These are phyloP conservation scores for Parnassius orleans DNA, from an alignment of 2,888 invertebrate genomes.

Conservation along the genomic window DNA sequence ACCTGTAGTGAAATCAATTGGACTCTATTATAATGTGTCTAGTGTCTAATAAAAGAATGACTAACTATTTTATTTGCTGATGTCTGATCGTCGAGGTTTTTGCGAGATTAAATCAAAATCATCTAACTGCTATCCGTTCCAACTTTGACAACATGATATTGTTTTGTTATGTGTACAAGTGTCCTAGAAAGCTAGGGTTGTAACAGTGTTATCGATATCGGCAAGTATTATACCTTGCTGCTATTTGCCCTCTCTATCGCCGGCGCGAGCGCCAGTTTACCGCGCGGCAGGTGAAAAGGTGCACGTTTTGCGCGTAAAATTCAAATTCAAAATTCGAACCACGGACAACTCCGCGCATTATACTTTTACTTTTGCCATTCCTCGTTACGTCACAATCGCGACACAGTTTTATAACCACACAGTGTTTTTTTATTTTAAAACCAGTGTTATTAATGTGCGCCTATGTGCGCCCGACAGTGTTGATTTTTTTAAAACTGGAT, in stretches of 20 bases:
- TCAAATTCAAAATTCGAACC: constrained; percentile 36
- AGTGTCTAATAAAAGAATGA: too few species aligned
- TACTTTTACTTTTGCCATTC: constrained; percentile 43
- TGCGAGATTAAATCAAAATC: too few species aligned
- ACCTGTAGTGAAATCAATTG: too few species aligned
- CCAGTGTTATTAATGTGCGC: constrained; percentile 21
- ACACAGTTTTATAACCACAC: constrained; percentile 22
- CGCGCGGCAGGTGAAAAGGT: constrained; percentile 58
- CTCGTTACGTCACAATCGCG: constrained; percentile 34
- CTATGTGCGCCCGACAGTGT: constrained; percentile 2
- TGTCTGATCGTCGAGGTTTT: too few species aligned
- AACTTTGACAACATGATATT: too few species aligned
- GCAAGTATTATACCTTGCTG: neutral
- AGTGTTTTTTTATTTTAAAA: neutral
- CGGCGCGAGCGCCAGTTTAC: constrained; percentile 53
- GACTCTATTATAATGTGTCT: too few species aligned
- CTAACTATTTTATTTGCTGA: too few species aligned
- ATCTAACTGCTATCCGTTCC: too few species aligned
- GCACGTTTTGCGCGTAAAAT: constrained; percentile 45
- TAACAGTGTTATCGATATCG: constrained; percentile 11
- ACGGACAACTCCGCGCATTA: constrained; percentile 33
- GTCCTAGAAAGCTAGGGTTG: neutral
- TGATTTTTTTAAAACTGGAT: constrained; percentile 3
- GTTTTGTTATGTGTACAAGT: too few species aligned
- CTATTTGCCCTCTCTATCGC: constrained; percentile 36